These are phyloP conservation scores for Tetramorium simillimum DNA, from an alignment of 1,140 invertebrate genomes.

Conservation along the genomic window DNA sequence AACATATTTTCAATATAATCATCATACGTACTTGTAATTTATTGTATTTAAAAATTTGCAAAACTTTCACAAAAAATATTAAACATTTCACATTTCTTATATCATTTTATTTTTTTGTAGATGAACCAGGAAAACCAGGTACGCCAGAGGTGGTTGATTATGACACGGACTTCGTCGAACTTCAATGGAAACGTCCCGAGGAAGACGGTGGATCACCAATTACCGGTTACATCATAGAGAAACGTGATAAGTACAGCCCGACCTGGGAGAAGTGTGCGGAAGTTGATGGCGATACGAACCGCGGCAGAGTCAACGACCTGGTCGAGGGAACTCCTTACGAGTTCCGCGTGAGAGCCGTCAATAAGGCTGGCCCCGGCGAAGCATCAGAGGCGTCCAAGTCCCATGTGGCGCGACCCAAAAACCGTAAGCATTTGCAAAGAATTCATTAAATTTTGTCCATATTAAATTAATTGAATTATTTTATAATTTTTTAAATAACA, in stretches of 20 bases:
- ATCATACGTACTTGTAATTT: neutral
- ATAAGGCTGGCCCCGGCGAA: slow-evolving; percentile 96
- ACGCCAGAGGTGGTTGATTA: slow-evolving; percentile 96
- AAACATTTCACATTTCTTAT: neutral
- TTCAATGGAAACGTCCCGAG: slow-evolving; percentile 96
- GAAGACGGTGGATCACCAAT: slow-evolving; percentile 96
- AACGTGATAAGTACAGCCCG: slow-evolving; percentile 95
- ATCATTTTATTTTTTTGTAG: slow-evolving; percentile 77
- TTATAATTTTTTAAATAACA: neutral
- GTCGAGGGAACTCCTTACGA: slow-evolving; percentile 96
- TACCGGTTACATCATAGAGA: slow-evolving; percentile 97
- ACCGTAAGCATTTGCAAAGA: slow-evolving; percentile 86
- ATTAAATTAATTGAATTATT: neutral
- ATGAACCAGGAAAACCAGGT: slow-evolving; percentile 94
- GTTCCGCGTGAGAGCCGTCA: slow-evolving; percentile 97
- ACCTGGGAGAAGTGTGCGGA: slow-evolving; percentile 95
- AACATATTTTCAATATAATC: neutral
- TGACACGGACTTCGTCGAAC: slow-evolving; percentile 96
- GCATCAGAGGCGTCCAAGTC: slow-evolving; percentile 95
- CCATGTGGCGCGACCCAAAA: slow-evolving; percentile 96
- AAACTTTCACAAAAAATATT: neutral
- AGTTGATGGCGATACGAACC: slow-evolving; percentile 93
- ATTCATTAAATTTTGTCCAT: neutral
- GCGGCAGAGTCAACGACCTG: slow-evolving; percentile 93
- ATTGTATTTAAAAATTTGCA: neutral